Conservation (phyloP, 1,140 invertebrate genomes). For the Kradibia gibbosae region DNA sequence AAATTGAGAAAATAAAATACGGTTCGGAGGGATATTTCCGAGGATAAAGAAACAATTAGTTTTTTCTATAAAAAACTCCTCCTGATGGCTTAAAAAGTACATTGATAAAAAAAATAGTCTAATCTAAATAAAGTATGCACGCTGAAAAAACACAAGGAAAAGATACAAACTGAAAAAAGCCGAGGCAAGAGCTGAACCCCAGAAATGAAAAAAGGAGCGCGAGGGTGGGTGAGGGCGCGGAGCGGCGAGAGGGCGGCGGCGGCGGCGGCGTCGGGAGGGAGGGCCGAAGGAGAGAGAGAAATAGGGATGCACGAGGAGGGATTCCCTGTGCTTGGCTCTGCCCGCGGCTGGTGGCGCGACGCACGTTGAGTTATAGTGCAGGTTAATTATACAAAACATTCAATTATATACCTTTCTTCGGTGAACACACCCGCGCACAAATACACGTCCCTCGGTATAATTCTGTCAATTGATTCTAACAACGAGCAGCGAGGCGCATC, state of each 20-base stretch:
- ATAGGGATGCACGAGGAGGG: slow-evolving; percentile 46
- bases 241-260: slow-evolving; percentile 45
- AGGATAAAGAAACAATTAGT: background rate
- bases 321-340: slow-evolving; percentile 52
- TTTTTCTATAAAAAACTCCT: background rate
- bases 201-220: background rate
- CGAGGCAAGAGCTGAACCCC: slow-evolving; percentile 23
- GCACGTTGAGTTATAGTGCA: slow-evolving; percentile 72
- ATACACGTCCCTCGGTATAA: slow-evolving; percentile 38
- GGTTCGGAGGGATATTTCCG: background rate
- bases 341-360: slow-evolving; percentile 72
- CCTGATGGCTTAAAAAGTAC: background rate
- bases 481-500: slow-evolving; percentile 34
- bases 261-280: background rate
- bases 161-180: slow-evolving; percentile 3
- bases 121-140: slow-evolving; percentile 29
- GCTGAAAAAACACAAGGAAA: background rate
- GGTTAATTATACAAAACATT: slow-evolving; percentile 75
- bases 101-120: slow-evolving; percentile 20
- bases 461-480: slow-evolving; percentile 35
- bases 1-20: background rate
- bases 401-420: slow-evolving; percentile 71
- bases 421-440: slow-evolving; percentile 47
- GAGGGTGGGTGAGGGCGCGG: background rate
- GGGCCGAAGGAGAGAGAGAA: background rate